A percentile compares a stretch with the other conserved stretches of the same genome.
phyloP scores from a whole-genome alignment of 30 jellyfish, hydroid and myxozoan genomes.

The Pseudorhiza aurosa region DNA sequence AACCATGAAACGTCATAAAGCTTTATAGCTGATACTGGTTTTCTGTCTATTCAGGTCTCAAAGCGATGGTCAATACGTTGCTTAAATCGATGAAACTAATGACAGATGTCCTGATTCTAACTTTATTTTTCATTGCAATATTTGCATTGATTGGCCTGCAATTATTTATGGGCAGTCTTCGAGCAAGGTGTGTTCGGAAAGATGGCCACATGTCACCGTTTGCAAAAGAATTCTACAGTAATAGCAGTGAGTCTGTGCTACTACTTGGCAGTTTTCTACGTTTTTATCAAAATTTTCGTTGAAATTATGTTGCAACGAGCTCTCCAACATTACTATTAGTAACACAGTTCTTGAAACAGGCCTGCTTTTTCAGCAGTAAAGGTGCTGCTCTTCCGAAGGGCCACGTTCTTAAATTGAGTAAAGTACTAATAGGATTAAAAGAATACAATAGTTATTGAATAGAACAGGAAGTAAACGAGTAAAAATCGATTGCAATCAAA shows the following conservation, averaged over 20 bases:
- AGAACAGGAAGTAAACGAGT: no score
- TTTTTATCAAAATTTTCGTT: background rate
- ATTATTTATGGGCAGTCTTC: slow-evolving; percentile 80
- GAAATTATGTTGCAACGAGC: no score
- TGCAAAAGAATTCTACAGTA: slow-evolving; percentile 52
- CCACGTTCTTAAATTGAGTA: no score
- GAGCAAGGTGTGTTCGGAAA: slow-evolving; percentile 85
- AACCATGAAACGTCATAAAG: no score
- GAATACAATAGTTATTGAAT: no score
- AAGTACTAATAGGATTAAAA: no score
- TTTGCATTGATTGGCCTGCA: slow-evolving; percentile 94
- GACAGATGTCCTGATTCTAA: slow-evolving; percentile 93
- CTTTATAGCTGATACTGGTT: no score
- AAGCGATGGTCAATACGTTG: slow-evolving; percentile 96
- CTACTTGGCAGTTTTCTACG: background rate
- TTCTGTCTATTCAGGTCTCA: slow-evolving; percentile 84
- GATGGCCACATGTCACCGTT: slow-evolving; percentile 52
- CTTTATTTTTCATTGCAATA: slow-evolving; percentile 87
- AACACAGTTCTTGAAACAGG: no score
- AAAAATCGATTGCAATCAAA: no score
- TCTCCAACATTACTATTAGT: no score
- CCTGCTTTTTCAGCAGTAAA: background rate
- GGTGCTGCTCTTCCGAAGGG: no score
- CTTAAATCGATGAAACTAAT: slow-evolving; percentile 90
- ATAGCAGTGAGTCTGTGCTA: slow-evolving; percentile 33